Evolutionary conservation across 2,888 invertebrate species (phyloP).

Genomic region (Apantesis nais): DNA sequence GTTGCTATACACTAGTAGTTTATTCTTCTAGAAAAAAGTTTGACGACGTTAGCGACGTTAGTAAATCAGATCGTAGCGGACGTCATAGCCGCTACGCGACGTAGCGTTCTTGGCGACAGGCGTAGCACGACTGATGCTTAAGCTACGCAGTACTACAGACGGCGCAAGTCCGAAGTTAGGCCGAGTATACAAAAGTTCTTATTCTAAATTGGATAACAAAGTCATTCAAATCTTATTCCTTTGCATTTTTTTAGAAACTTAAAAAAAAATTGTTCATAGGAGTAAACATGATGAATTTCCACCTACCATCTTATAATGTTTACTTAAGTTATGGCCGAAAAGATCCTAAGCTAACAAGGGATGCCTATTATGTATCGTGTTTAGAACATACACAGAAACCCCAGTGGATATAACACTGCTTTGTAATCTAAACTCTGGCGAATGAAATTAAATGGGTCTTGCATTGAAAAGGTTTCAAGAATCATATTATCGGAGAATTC

Average conservation of each 20-base stretch:
- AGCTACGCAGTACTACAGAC: slow-evolving; percentile 59
- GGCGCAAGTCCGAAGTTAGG: slow-evolving; percentile 69
- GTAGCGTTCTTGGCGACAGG: slow-evolving; percentile 67
- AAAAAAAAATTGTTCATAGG: neutral
- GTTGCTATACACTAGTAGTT: slow-evolving; percentile 46
- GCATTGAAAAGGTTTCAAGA: slow-evolving; percentile 26
- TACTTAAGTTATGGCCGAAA: slow-evolving; percentile 21
- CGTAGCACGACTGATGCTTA: slow-evolving; percentile 70
- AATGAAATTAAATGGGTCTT: slow-evolving; percentile 31
- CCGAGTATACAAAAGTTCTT: slow-evolving; percentile 45
- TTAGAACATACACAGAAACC: slow-evolving; percentile 32
- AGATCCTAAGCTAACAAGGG: slow-evolving; percentile 46
- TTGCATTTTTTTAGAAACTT: slow-evolving; percentile 11
- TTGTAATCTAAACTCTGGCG: slow-evolving; percentile 29
- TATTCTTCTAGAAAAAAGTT: slow-evolving; percentile 50
- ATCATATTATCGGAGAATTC: slow-evolving; percentile 17
- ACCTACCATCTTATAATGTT: slow-evolving; percentile 31
- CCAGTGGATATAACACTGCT: slow-evolving; percentile 24
- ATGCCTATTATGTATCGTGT: slow-evolving; percentile 32
- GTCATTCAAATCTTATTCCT: slow-evolving; percentile 23
- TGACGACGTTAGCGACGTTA: slow-evolving; percentile 36
- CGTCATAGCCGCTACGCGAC: slow-evolving; percentile 55
- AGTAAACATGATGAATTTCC: slow-evolving; percentile 33
- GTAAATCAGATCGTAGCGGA: slow-evolving; percentile 55
- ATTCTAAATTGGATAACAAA: slow-evolving; percentile 33